Evolutionary conservation across 2,888 invertebrate genomes (phyloP), one percentile per base, ranked within the genome.

Genomic region (Merodon equestris): DNA sequence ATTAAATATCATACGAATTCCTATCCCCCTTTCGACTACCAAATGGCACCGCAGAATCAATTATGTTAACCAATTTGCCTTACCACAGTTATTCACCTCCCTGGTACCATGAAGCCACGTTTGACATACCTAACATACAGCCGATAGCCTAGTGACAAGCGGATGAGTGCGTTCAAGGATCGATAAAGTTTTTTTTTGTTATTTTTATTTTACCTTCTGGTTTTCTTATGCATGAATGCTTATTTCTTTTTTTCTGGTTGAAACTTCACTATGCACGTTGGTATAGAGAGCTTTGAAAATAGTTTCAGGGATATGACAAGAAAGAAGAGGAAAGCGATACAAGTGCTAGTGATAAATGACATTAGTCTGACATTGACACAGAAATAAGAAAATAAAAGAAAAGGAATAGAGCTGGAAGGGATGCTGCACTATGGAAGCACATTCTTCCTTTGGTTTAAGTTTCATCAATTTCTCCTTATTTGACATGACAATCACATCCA

Each of bases 401-500:
- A 17, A 27, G 19, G n/a, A 19, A 38, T 13, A 18, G 38, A 7
- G 27, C 27, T 27, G 27, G 27, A 27, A 27, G 27, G 45, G 44
- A 72, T 61, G 76, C 53, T 70, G 64, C 74, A 73, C 63, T 58
- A 63, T 66, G 36, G 53, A 53, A 51, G 53, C 34, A 17, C n/a
- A n/a, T 51, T 67, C 50, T 64, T 27, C 45, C n/a, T 56, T 56
- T 47, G 68, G 70, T 64, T 70, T 74, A 74, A 68, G 73, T 79
- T 74, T 72, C 75, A 81, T 81, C 75, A 81, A 81, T 81, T 81
- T 56, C 70, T 70, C 70, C 75, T 81, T 66, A 75, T 81, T 81
- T 71, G 75, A 75, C 81, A 81, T 81, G 81, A 71, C 75, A 81
- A 81, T 74, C 81, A 71, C 81, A 81, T 81, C 60, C 81, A 75